phyloP scores from a whole-genome alignment of 2,113 vertebrate species.

The Peromyscus californicus region DNA sequence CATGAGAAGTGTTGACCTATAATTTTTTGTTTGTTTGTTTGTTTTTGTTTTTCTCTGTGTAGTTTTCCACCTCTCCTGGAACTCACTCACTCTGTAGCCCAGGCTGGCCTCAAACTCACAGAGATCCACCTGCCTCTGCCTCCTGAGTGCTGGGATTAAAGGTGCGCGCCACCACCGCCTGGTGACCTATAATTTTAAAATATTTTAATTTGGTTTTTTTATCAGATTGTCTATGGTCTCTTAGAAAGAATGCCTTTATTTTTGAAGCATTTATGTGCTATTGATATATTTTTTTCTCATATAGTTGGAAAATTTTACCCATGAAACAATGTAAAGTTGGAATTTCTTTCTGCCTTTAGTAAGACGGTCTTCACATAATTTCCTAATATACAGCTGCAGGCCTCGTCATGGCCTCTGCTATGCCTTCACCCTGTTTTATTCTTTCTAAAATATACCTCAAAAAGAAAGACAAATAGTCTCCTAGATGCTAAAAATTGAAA shows the following conservation, averaged over 20 bases:
- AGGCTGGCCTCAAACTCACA: too few relatives aligned
- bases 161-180: too few relatives aligned
- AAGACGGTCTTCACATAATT: neutral
- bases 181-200: neutral
- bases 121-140: too few relatives aligned
- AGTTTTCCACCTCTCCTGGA: too few relatives aligned
- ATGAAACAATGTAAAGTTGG: neutral
- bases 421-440: neutral
- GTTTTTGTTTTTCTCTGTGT: too few relatives aligned
- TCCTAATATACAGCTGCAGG: neutral
- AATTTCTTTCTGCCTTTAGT: neutral
- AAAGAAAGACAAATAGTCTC: neutral
- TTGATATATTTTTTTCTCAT: neutral
- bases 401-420: neutral
- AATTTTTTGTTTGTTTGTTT: neutral
- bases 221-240: neutral
- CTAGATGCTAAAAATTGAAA: neutral
- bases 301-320: neutral
- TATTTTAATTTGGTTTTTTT: neutral
- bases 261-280: neutral
- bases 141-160: too few relatives aligned
- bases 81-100: too few relatives aligned
- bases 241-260: neutral
- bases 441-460: neutral
- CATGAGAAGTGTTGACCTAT: neutral